Base-by-base conservation (phyloP, 1,140 invertebrate species). In the Zaprionus nigranus region DNA sequence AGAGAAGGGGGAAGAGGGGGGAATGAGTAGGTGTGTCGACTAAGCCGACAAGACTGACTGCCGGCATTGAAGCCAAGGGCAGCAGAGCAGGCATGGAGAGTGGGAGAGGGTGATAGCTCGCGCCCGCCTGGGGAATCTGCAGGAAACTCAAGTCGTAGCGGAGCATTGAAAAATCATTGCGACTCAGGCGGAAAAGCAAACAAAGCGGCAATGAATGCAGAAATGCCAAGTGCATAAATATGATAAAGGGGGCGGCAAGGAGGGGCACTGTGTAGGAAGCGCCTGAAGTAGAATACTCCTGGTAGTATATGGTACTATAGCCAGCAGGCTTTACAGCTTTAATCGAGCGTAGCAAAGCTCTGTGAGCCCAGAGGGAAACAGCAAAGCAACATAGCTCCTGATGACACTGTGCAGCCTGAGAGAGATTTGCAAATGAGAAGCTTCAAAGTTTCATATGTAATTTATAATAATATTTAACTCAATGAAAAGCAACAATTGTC, bases 21-120 rank as follows among this genome's bases (percentile, higher is more conserved):
- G 34, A 12, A 20, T 20, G 66, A 17, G 65, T 22, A 20, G 68
- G 46, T 69, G 79, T 67, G 62, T 40, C 54, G 57, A 78, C 81
- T 87, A 87, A 88, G 84, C 81, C 84, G 84, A 87, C 85, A 84
- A 87, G 84, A 70, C 84, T 78, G 80, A 88, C 83, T 75, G 84
- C 84, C 78, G 82, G 69, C 81, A 77, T 66, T 78, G 69, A 40
- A 58, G 63, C 20, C 24, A 20, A 34, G 13, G 54, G 17, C 38
- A 40, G 38, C 38, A 40, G 7, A 13, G n/a, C 22, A 26, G 15
- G 7, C 26, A 46, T 20, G 26, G 20, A 38, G 5, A 5, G n/a
- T n/a, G 36, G 12, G 6, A 20, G 43, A 7, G 46, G 20, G 46
- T 1, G 11, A 15, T 34, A 58, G 49, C 61, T 71, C 28, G 36